Evolutionary conservation across 2,113 vertebrate genomes (phyloP).

Genomic region (Hypocryptadius cinnamomeus): DNA sequence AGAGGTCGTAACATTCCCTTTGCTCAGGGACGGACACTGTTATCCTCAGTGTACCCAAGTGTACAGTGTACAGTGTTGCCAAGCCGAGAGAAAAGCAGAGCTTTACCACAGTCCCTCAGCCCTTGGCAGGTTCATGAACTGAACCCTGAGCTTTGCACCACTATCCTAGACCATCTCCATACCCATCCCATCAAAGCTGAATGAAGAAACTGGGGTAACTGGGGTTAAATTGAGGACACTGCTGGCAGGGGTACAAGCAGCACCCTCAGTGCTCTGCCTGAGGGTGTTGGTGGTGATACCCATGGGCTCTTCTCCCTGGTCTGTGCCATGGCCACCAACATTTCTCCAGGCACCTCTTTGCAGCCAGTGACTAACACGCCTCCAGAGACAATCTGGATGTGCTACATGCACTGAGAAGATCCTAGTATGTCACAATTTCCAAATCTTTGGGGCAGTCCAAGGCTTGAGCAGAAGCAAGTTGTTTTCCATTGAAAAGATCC

Average conservation of each 20-base stretch:
- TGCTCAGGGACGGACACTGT: not conserved
- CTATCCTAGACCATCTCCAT: not conserved
- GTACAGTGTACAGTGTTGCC: no score
- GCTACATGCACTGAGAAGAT: not conserved
- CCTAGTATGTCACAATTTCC: not conserved
- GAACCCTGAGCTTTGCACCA: not conserved
- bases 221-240: not conserved
- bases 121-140: not conserved
- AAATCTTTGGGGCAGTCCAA: not conserved
- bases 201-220: not conserved
- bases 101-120: not conserved
- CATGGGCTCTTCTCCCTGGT: not conserved
- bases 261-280: not conserved
- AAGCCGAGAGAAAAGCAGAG: not conserved
- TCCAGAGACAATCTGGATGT: not conserved
- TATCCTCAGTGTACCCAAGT: not conserved
- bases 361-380: not conserved
- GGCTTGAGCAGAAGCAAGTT: not conserved
- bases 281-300: not conserved
- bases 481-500: not conserved
- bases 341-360: not conserved
- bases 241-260: not conserved
- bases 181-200: not conserved
- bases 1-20: not conserved
- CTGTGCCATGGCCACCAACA: accelerated